Evolutionary conservation across 2,113 vertebrate species (phyloP).

Genomic region (Micromys minutus): DNA sequence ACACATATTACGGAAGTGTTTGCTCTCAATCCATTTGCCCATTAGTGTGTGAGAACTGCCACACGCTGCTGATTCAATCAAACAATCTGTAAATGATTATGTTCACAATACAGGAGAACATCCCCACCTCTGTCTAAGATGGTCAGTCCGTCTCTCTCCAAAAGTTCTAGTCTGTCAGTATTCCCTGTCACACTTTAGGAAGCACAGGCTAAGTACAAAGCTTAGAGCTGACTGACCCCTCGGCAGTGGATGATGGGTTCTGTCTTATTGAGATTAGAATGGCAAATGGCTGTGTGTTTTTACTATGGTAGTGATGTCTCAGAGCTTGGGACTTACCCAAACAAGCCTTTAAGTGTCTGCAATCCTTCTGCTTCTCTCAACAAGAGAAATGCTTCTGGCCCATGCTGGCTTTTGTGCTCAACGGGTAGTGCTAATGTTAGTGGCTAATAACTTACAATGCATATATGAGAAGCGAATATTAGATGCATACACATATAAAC

Average conservation of each 20-base stretch:
- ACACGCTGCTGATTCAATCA: background rate
- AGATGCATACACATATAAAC: background rate
- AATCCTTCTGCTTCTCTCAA: background rate
- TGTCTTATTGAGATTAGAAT: accelerated
- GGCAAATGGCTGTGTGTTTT: background rate
- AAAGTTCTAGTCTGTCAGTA: background rate
- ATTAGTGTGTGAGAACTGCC: background rate
- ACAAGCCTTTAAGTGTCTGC: background rate
- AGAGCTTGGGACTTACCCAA: background rate
- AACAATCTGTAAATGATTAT: background rate
- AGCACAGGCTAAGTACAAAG: background rate
- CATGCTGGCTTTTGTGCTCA: too few species aligned
- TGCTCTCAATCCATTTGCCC: background rate
- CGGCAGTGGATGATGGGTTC: background rate
- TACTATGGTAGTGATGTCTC: accelerated
- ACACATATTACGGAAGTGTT: background rate
- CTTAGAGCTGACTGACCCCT: background rate
- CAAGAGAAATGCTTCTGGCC: background rate
- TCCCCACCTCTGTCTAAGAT: background rate
- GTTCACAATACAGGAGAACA: background rate
- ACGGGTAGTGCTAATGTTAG: background rate
- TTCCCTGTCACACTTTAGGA: background rate
- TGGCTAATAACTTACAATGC: too few species aligned
- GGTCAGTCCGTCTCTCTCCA: background rate
- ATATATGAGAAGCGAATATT: background rate